Evolutionary conservation across 2,797 vertebrate species (phyloP).

Genomic region (Syngnathus rostellatus): DNA sequence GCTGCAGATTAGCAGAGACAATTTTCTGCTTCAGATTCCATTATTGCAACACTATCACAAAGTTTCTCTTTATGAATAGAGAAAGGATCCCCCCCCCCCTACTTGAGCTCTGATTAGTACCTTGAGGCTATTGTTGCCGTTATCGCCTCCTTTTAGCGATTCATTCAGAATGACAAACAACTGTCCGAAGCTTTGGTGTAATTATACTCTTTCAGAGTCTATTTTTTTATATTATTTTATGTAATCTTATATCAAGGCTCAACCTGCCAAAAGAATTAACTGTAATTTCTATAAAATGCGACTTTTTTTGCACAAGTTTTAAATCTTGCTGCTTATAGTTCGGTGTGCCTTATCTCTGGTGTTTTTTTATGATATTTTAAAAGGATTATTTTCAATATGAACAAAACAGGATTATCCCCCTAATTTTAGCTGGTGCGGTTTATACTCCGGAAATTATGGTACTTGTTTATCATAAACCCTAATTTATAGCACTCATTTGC

Average conservation of each 20-base stretch:
- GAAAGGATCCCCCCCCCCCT: conserved; percentile 19
- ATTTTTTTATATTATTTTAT: conserved; percentile 5
- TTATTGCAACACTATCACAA: conserved; percentile 64
- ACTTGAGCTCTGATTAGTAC: conserved; percentile 46
- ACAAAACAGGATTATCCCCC: too few relatives aligned
- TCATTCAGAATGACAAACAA: conserved; percentile 35
- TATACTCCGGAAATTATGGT: too few relatives aligned
- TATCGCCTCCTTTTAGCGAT: conserved; percentile 35
- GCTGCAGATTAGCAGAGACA: conserved; percentile 63
- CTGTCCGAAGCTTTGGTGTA: conserved; percentile 21
- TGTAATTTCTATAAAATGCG: too few relatives aligned
- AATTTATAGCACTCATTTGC: too few relatives aligned
- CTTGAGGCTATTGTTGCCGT: conserved; percentile 44
- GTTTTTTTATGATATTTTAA: too few relatives aligned
- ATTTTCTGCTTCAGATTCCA: conserved; percentile 73
- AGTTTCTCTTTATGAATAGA: conserved; percentile 55
- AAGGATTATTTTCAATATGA: too few relatives aligned
- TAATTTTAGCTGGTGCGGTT: too few relatives aligned
- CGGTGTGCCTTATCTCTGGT: too few relatives aligned
- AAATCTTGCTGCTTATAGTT: too few relatives aligned
- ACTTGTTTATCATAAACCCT: too few relatives aligned
- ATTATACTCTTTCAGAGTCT: conserved; percentile 18
- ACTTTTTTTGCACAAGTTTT: too few relatives aligned
- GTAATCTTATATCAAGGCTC: background rate
- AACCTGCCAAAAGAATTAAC: background rate